Percentiles rank a stretch among this genome's conserved stretches.
Conservation (phyloP, 2,113 vertebrate species). For the Neodon shergylaensis region DNA sequence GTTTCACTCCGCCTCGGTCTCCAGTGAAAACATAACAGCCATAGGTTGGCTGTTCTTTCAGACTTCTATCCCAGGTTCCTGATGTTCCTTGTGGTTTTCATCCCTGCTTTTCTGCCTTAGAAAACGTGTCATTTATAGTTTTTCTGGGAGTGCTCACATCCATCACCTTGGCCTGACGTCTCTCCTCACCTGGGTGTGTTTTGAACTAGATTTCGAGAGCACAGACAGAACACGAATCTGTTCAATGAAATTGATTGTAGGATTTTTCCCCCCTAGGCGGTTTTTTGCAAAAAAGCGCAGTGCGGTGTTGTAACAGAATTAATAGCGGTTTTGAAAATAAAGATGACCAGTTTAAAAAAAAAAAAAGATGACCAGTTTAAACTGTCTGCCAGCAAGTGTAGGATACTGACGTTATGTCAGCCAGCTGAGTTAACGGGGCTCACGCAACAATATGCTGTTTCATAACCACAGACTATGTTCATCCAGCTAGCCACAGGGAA, state of each 20-base stretch:
- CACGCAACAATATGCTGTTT: slow-evolving; percentile 63
- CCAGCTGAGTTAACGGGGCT: slow-evolving; percentile 28
- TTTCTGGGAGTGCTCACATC: not conserved
- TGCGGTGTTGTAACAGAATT: not conserved
- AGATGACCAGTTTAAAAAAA: slow-evolving; percentile 33
- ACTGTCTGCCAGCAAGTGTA: not conserved
- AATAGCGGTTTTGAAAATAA: slow-evolving; percentile 19
- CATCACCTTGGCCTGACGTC: not conserved
- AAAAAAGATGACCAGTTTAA: too few relatives aligned
- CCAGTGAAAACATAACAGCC: not conserved
- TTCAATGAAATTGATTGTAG: not conserved
- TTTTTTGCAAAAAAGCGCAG: not conserved
- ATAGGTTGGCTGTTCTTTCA: not conserved
- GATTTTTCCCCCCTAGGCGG: not conserved
- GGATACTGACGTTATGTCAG: not conserved
- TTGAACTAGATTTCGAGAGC: slow-evolving; percentile 5
- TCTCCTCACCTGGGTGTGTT: slow-evolving; percentile 7
- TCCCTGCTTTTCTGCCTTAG: not conserved
- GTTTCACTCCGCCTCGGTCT: not conserved
- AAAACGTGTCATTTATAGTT: not conserved
- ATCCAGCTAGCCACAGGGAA: slow-evolving; percentile 34
- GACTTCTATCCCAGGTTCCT: not conserved
- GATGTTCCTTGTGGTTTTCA: slow-evolving; percentile 20
- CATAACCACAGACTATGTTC: slow-evolving; percentile 57
- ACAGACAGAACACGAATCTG: not conserved